A percentile compares a stretch with the other conserved stretches of the same genome.
These are phyloP conservation scores for Meghimatium bilineatum DNA, from an alignment of 2,888 invertebrate genomes.

Conservation along the genomic window DNA sequence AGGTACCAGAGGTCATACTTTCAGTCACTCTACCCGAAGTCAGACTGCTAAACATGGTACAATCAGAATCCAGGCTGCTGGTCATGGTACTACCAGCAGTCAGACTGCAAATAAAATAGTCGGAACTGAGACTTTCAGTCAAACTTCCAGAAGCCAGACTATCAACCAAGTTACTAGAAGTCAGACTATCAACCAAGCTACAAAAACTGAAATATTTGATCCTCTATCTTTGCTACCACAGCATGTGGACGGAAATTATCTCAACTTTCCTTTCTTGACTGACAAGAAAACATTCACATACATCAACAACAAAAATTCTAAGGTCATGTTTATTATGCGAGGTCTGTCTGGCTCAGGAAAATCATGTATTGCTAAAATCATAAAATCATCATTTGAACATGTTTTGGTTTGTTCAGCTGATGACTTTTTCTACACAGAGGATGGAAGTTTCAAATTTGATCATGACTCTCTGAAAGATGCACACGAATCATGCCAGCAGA, in stretches of 20 bases:
- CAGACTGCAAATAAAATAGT: no score
- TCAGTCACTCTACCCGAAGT: no score
- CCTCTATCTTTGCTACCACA: not conserved
- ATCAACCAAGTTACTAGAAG: not conserved
- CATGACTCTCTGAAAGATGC: slow-evolving; percentile 66
- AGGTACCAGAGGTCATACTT: no score
- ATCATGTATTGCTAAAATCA: slow-evolving; percentile 68
- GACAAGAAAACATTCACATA: slow-evolving; percentile 58
- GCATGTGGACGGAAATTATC: slow-evolving; percentile 25
- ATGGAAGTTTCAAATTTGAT: slow-evolving; percentile 69
- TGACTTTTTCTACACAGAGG: slow-evolving; percentile 66
- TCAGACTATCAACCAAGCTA: not conserved
- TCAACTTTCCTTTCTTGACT: slow-evolving; percentile 61
- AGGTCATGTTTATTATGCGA: slow-evolving; percentile 76
- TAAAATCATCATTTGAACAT: slow-evolving; percentile 62
- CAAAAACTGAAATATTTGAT: not conserved
- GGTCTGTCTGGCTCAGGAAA: slow-evolving; percentile 77
- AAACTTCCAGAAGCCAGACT: no score
- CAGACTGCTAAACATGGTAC: no score
- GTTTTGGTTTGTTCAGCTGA: slow-evolving; percentile 75
- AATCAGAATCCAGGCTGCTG: no score
- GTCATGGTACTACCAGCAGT: no score
- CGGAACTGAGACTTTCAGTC: no score
- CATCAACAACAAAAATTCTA: slow-evolving; percentile 53
- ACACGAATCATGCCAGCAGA: slow-evolving; percentile 70